phyloP scores from a whole-genome alignment of 2,113 vertebrate species.

The Salminus brasiliensis region DNA sequence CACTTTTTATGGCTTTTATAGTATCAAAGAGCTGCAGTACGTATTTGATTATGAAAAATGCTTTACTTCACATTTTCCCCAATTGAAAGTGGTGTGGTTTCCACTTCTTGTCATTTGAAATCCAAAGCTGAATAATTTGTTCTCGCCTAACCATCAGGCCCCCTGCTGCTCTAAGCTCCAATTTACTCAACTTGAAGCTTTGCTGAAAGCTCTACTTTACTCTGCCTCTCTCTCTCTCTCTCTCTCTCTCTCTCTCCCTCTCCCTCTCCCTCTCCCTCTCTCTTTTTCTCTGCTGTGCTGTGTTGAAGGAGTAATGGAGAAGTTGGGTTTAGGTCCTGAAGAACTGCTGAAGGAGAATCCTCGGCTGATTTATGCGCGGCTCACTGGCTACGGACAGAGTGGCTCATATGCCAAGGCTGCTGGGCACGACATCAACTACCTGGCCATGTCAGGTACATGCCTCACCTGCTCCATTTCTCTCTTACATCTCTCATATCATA shows the following conservation, averaged over 20 bases:
- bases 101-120: neutral
- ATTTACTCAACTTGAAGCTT: neutral
- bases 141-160: neutral
- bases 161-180: neutral
- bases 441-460: constrained; percentile 88
- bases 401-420: constrained; percentile 80
- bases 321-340: constrained; percentile 86
- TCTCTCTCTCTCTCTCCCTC: no score
- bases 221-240: neutral
- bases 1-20: no score
- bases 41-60: no score
- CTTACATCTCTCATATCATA: neutral
- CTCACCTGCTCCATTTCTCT: neutral
- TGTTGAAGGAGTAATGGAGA: constrained; percentile 92
- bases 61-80: no score
- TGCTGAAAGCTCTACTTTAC: neutral
- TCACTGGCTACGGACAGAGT: constrained; percentile 91
- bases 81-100: no score
- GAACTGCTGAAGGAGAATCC: constrained; percentile 84
- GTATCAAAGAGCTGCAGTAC: no score
- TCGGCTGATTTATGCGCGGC: constrained; percentile 87
- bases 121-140: neutral
- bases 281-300: neutral
- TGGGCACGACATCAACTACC: constrained; percentile 95
- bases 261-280: neutral